These are phyloP conservation scores for Sclerurus mexicanus DNA, from an alignment of 2,113 vertebrate genomes.

Conservation along the genomic window DNA sequence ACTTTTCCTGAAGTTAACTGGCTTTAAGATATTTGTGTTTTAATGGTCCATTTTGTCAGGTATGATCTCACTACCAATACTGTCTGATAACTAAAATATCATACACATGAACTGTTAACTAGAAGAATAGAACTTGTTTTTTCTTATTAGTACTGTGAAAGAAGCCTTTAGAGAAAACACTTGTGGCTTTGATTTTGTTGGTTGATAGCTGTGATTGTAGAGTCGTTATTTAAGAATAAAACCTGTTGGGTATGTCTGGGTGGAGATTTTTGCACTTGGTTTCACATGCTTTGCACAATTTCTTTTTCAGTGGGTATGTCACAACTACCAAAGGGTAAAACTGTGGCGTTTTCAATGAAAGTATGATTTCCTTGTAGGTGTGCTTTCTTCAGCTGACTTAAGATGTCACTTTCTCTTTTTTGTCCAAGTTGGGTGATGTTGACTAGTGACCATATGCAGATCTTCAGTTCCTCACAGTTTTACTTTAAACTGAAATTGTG, in stretches of 20 bases:
- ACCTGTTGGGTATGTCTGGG: constrained; percentile 31
- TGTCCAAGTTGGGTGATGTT: neutral
- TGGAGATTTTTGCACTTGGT: constrained; percentile 58
- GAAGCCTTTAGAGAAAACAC: constrained; percentile 51
- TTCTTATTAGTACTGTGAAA: constrained; percentile 65
- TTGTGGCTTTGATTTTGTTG: constrained; percentile 57
- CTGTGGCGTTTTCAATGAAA: constrained; percentile 40
- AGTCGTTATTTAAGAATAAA: constrained; percentile 61
- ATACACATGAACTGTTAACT: constrained; percentile 4
- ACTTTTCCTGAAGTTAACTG: constrained; percentile 41
- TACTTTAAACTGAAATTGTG: constrained; percentile 8
- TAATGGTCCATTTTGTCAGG: constrained; percentile 18
- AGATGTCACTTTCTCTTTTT: constrained; percentile 1
- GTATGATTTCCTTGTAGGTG: constrained; percentile 18
- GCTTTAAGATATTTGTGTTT: constrained; percentile 54
- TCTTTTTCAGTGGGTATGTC: constrained; percentile 54
- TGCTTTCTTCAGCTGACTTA: constrained; percentile 42
- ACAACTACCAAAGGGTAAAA: constrained; percentile 64
- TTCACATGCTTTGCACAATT: constrained; percentile 67
- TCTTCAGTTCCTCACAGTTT: constrained; percentile 31
- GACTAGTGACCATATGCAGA: neutral
- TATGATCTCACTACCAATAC: constrained; percentile 20
- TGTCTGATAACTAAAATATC: constrained; percentile 10
- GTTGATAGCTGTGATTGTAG: constrained; percentile 57
- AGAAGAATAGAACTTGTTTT: constrained; percentile 35